phyloP scores from a whole-genome alignment of 2,888 invertebrate species.

The Spicauda simplicius region DNA sequence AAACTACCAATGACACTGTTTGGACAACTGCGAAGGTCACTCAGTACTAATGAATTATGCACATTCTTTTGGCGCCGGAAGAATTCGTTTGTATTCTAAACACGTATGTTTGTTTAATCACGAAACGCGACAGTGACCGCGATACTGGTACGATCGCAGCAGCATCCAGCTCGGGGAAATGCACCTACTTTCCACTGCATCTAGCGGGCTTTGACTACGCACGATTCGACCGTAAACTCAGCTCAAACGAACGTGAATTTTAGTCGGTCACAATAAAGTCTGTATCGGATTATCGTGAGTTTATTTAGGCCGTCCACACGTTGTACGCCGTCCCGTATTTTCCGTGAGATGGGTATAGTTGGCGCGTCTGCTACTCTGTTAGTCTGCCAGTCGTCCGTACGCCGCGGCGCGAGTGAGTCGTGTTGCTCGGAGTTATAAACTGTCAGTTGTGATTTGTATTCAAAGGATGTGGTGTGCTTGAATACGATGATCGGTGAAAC shows the following conservation, averaged over 20 bases:
- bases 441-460: constrained; percentile 51
- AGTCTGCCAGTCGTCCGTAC: constrained; percentile 62
- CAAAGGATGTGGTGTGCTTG: constrained; percentile 67
- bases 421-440: constrained; percentile 45
- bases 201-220: constrained; percentile 59
- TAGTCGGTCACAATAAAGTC: constrained; percentile 43
- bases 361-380: constrained; percentile 31
- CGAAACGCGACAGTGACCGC: constrained; percentile 64
- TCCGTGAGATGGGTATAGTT: constrained; percentile 53
- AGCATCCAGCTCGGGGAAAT: constrained; percentile 71
- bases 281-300: constrained; percentile 45
- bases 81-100: constrained; percentile 1
- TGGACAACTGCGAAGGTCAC: constrained; percentile 16
- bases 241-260: constrained; percentile 21
- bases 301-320: constrained; percentile 58
- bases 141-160: constrained; percentile 54
- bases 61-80: constrained; percentile 19
- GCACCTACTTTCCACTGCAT: constrained; percentile 79
- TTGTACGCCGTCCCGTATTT: constrained; percentile 64
- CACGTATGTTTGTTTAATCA: constrained; percentile 52
- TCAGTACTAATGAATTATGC: constrained; percentile 14
- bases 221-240: constrained; percentile 54
- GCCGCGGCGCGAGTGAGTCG: constrained; percentile 56
- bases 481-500: constrained; percentile 75
- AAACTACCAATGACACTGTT: constrained; percentile 1